phyloP scores from a whole-genome alignment of 2,888 invertebrate genomes.

The Octodonta nipae region DNA sequence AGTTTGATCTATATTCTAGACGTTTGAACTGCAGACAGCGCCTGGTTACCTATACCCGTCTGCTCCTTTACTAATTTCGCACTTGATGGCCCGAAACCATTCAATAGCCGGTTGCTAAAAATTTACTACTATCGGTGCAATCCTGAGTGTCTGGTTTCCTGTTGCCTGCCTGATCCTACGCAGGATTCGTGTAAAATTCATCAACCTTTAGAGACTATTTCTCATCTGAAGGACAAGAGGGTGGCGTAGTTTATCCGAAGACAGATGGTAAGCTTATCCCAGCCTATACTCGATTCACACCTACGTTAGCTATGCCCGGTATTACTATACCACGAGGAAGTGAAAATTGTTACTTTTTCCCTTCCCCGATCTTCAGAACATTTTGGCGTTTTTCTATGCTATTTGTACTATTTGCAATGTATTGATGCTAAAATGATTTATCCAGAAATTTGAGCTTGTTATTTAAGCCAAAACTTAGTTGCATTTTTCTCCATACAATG shows the following conservation, averaged over 20 bases:
- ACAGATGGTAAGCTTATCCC: conserved; percentile 1
- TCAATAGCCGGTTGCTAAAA: not conserved
- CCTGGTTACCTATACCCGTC: too few relatives aligned
- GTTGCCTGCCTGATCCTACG: not conserved
- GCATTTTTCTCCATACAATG: too few relatives aligned
- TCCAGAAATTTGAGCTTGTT: too few relatives aligned
- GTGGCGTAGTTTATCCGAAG: not conserved
- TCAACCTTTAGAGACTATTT: conserved; percentile 1
- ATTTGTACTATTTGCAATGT: too few relatives aligned
- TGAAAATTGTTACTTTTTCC: too few relatives aligned
- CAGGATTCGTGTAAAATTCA: not conserved
- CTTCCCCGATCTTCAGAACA: too few relatives aligned
- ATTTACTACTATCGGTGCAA: not conserved
- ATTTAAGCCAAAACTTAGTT: too few relatives aligned
- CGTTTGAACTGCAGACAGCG: conserved; percentile 1
- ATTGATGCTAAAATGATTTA: too few relatives aligned
- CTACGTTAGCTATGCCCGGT: conserved; percentile 1
- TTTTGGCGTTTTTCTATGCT: too few relatives aligned
- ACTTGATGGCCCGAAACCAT: not conserved
- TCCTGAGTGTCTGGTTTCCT: conserved; percentile 1
- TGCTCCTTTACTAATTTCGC: not conserved
- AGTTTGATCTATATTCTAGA: conserved; percentile 1
- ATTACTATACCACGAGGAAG: conserved; percentile 1
- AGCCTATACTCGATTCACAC: not conserved
- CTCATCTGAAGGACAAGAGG: conserved; percentile 1